Conservation (phyloP, 1,140 invertebrate genomes). For the Marisa cornuarietis region DNA sequence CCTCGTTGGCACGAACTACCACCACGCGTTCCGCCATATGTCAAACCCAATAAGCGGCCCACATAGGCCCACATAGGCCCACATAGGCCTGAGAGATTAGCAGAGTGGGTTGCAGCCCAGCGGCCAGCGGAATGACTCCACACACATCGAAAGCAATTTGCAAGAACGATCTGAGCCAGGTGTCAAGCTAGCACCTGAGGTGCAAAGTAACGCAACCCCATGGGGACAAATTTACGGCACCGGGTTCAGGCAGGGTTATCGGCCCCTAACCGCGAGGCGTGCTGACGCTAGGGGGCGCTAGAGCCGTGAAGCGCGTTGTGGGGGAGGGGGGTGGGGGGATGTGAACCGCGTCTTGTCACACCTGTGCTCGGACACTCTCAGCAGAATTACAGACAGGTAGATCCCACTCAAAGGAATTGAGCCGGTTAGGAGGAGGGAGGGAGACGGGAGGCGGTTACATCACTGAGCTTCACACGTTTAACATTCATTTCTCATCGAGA, state of each 20-base stretch:
- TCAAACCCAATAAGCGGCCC: not conserved
- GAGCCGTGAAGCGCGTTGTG: not conserved
- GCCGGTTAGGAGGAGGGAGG: no score
- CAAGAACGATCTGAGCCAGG: not conserved
- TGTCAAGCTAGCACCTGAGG: constrained; percentile 2
- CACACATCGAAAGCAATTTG: not conserved
- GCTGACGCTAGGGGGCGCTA: not conserved
- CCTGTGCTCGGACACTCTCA: not conserved
- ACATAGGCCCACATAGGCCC: not conserved
- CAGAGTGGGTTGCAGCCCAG: not conserved
- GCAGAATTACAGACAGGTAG: no score
- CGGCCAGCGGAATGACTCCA: not conserved
- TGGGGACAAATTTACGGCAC: not conserved
- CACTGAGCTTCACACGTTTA: no score
- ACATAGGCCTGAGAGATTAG: not conserved
- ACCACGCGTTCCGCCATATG: not conserved
- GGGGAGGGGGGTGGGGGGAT: no score
- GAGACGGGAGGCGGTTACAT: no score
- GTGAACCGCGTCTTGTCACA: not conserved
- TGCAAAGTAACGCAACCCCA: constrained; percentile 12
- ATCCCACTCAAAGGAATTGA: no score
- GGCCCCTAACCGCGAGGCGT: not conserved
- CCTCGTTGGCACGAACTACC: not conserved
- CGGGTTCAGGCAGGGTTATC: constrained; percentile 9
- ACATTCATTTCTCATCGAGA: no score